Base-by-base conservation (phyloP, 2,113 vertebrate species). In the Sylvia atricapilla region DNA sequence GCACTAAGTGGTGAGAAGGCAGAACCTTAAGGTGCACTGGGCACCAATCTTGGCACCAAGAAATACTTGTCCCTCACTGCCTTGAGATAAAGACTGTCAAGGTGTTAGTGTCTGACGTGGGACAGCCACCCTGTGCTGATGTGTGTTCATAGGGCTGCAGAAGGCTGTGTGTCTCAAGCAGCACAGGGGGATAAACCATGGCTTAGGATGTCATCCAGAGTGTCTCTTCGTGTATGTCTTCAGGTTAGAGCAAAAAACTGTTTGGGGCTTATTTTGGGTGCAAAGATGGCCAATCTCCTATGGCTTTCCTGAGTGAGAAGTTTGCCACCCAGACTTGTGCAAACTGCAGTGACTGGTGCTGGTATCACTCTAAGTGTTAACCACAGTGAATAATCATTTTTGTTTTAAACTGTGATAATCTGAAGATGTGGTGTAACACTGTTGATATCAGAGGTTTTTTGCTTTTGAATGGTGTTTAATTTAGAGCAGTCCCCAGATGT, bases 181-280 rank as follows among this genome's bases (percentile, higher is more conserved):
- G 2, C 31, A 30, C 10, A 53, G 41, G 53, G n/a, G 19, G 27
- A 46, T 67, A 37, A 89, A 47, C 31, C 24, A 2, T 75, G 52
- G 20, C 16, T 75, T 52, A 79, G 31, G 37, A 58, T 64, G 8
- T 60, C 28, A 41, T 70, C 35, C 74, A 63, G 59, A 75, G 22
- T 0, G 0, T 66, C 20, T 73, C 52, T 69, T 76, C 21, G 24
- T 1, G 0, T 35, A 10, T 23, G 17, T 67, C 39, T 90, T 76
- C 33, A 46, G 21, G 22, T 47, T 83, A 64, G 20, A 87, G 47
- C 21, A 77, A 55, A 82, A 93, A 44, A 24, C 25, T 43, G 7
- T 30, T 62, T 25, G n/a, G 18, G n/a, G 10, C 62, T 87, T 94
- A 16, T 35, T 80, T 85, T 73, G 55, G 16, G 13, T 91, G 59